A percentile compares a stretch with the other conserved stretches of the same genome.
Conservation (phyloP, 2,797 vertebrate genomes). For the Sebastes trivittatus region DNA sequence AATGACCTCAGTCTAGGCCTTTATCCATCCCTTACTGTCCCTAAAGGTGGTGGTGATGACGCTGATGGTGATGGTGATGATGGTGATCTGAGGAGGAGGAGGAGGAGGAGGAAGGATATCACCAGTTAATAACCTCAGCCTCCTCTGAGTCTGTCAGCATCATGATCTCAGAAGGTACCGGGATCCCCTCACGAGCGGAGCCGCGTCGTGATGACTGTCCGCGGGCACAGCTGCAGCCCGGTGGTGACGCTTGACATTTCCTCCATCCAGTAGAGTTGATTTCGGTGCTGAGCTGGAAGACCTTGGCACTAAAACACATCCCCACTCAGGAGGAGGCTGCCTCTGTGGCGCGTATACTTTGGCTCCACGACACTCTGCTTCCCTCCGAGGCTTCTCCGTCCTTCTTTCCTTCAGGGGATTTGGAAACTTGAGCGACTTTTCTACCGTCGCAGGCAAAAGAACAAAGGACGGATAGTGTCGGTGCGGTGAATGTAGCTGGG, state of each 20-base stretch:
- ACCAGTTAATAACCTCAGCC: constrained; percentile 65
- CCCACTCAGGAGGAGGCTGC: not conserved
- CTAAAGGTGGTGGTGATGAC: constrained; percentile 34
- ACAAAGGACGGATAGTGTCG: not conserved
- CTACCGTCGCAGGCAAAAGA: not conserved
- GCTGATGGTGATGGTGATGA: not conserved
- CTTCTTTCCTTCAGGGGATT: constrained; percentile 10
- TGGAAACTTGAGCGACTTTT: constrained; percentile 53
- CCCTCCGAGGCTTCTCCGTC: constrained; percentile 1
- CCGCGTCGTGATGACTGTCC: constrained; percentile 40
- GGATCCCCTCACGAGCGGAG: constrained; percentile 36
- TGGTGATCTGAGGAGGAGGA: constrained; percentile 28
- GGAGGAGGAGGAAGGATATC: constrained; percentile 49
- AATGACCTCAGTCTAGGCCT: not conserved
- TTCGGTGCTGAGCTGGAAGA: constrained; percentile 4
- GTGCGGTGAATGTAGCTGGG: constrained; percentile 47
- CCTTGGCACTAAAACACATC: constrained; percentile 9
- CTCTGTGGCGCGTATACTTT: constrained; percentile 31
- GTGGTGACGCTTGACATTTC: constrained; percentile 29
- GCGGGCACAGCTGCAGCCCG: constrained; percentile 37
- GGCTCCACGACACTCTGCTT: not conserved
- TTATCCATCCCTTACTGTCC: not conserved
- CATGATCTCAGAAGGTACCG: constrained; percentile 40
- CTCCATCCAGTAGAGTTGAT: constrained; percentile 7
- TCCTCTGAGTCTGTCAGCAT: constrained; percentile 41